These are phyloP conservation scores for Drosophila setosimentum DNA, from an alignment of 2,888 invertebrate species.

Conservation along the genomic window DNA sequence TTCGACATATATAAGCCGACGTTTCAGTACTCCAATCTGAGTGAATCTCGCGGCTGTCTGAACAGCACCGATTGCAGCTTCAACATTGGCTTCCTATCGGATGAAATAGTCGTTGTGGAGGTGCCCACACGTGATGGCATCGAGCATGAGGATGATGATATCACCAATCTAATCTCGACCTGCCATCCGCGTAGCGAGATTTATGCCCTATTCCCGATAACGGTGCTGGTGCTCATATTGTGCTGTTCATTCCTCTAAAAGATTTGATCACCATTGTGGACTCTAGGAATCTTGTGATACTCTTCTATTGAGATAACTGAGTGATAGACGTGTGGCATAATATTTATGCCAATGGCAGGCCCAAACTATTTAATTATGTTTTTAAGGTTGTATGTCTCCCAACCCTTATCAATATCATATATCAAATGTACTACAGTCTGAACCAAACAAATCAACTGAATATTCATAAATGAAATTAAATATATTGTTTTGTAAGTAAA, in stretches of 20 bases:
- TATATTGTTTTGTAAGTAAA: constrained; percentile 27
- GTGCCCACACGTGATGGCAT: constrained; percentile 93
- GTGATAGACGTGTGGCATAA: constrained; percentile 63
- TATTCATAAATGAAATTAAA: constrained; percentile 19
- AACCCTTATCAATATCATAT: constrained; percentile 12
- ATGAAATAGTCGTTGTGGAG: constrained; percentile 93
- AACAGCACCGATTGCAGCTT: constrained; percentile 92
- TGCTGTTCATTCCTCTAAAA: constrained; percentile 92
- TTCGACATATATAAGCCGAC: constrained; percentile 95
- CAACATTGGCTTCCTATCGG: constrained; percentile 89
- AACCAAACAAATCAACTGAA: constrained; percentile 60
- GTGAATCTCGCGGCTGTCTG: constrained; percentile 87
- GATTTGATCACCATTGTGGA: constrained; percentile 6
- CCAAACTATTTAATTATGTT: constrained; percentile 24
- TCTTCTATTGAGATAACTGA: constrained; percentile 59
- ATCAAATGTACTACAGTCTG: constrained; percentile 66
- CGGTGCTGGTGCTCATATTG: constrained; percentile 91
- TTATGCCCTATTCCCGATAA: constrained; percentile 92
- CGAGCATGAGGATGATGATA: constrained; percentile 91
- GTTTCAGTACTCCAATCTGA: constrained; percentile 88
- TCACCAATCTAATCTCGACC: constrained; percentile 90
- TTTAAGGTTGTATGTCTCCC: constrained; percentile 4
- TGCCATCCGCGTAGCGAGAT: constrained; percentile 92
- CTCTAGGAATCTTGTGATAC: constrained; percentile 66
- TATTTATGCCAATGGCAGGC: constrained; percentile 41